These are phyloP conservation scores for Petroica traversi DNA, from an alignment of 2,113 vertebrate species.

Conservation along the genomic window DNA sequence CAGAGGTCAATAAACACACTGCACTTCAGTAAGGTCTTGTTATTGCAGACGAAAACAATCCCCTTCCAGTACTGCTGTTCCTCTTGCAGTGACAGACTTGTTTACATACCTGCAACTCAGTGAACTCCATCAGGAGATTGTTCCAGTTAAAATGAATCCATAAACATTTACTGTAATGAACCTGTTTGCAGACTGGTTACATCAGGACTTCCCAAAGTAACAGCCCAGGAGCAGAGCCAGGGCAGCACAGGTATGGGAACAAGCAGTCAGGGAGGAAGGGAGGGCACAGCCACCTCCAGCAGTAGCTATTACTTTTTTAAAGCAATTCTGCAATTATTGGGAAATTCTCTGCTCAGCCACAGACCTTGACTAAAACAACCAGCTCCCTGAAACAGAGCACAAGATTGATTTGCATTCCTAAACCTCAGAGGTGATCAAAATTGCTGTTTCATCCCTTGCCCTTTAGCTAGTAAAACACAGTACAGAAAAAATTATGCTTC, in stretches of 20 bases:
- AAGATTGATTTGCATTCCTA: not conserved
- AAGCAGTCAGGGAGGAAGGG: not conserved
- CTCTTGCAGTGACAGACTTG: not conserved
- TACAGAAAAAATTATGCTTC: not conserved
- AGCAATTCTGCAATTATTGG: not conserved
- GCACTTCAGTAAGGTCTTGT: not conserved
- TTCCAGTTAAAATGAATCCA: not conserved
- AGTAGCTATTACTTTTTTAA: not conserved
- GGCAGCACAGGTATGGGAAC: not conserved
- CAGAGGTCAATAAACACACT: not conserved
- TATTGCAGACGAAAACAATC: not conserved
- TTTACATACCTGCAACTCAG: not conserved
- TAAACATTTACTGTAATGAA: not conserved
- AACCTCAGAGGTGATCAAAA: not conserved
- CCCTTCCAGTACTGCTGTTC: not conserved
- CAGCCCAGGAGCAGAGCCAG: accelerated
- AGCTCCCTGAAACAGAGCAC: not conserved
- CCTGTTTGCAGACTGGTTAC: not conserved
- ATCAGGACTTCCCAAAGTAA: not conserved
- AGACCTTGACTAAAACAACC: not conserved
- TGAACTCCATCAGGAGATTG: not conserved
- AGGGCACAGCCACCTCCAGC: not conserved
- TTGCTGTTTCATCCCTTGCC: not conserved
- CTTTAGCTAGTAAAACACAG: not conserved
- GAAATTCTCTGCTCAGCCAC: not conserved